These are phyloP conservation scores for Microcebus murinus DNA, from an alignment of 2,113 vertebrate species.

Conservation along the genomic window DNA sequence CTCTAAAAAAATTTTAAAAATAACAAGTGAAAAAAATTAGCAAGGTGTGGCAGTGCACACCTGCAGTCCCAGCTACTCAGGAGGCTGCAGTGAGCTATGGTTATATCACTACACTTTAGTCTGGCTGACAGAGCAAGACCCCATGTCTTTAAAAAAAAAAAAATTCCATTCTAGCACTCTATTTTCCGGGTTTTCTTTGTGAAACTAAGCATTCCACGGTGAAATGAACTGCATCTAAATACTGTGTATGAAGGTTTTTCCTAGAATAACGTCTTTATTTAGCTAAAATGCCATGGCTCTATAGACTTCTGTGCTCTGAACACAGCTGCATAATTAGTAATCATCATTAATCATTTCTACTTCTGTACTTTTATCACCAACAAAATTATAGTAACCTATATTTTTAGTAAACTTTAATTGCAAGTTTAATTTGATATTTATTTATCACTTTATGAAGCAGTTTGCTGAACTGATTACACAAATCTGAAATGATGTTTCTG, in stretches of 20 bases:
- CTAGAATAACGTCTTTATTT: slow-evolving; percentile 17
- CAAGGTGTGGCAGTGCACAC: no score
- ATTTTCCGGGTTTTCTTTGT: slow-evolving; percentile 23
- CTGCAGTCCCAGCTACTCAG: no score
- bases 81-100: no score
- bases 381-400: slow-evolving; percentile 85
- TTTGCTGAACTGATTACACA: slow-evolving; percentile 77
- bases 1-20: no score
- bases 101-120: no score
- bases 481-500: slow-evolving; percentile 74
- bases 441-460: slow-evolving; percentile 64
- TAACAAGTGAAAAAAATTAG: no score
- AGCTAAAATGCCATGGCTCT: background rate
- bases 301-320: slow-evolving; percentile 49
- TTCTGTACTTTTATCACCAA: slow-evolving; percentile 79
- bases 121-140: no score
- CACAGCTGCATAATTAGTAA: slow-evolving; percentile 81
- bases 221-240: background rate
- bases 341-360: slow-evolving; percentile 81
- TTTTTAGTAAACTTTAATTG: slow-evolving; percentile 83
- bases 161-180: background rate
- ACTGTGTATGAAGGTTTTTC: background rate
- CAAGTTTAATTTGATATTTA: slow-evolving; percentile 83
- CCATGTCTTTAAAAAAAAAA: no score
- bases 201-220: background rate